Evolutionary conservation across 1,140 invertebrate genomes (phyloP).

Genomic region (Sesamia nonagrioides): DNA sequence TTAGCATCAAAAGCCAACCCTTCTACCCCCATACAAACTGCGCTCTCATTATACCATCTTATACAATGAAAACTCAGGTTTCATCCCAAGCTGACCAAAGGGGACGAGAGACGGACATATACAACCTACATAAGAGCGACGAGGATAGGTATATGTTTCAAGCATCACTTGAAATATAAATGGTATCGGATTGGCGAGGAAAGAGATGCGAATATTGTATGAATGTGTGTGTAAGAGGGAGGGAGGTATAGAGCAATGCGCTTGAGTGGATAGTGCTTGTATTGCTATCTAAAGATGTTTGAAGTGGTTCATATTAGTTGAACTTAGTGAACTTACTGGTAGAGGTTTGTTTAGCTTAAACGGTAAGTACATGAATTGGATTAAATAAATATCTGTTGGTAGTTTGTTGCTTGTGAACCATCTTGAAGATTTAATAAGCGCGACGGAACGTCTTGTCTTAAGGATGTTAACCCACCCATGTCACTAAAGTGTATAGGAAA

Average conservation of each 20-base stretch:
- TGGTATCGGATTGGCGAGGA: slow-evolving; percentile 70
- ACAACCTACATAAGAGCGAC: slow-evolving; percentile 55
- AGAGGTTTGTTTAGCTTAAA: slow-evolving; percentile 2
- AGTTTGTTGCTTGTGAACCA: background rate
- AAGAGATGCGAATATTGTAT: slow-evolving; percentile 53
- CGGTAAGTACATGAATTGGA: slow-evolving; percentile 26
- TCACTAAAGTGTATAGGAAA: background rate
- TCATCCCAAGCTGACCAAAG: slow-evolving; percentile 74
- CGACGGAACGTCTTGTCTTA: background rate
- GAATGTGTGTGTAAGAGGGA: slow-evolving; percentile 43
- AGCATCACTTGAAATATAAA: slow-evolving; percentile 77
- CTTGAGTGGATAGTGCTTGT: slow-evolving; percentile 57
- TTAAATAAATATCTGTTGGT: slow-evolving; percentile 10
- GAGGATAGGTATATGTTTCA: slow-evolving; percentile 56
- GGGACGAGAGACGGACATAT: slow-evolving; percentile 67
- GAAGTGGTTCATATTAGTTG: slow-evolving; percentile 26
- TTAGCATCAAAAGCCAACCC: slow-evolving; percentile 61
- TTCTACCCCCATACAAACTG: slow-evolving; percentile 45
- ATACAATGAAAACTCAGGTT: slow-evolving; percentile 77
- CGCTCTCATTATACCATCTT: slow-evolving; percentile 56
- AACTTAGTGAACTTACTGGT: background rate
- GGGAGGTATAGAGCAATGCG: slow-evolving; percentile 45
- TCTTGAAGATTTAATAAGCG: background rate
- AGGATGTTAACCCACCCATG: background rate
- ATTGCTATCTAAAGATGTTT: slow-evolving; percentile 37